Percentiles rank a stretch among this genome's conserved stretches.
Evolutionary conservation across 2,113 vertebrate genomes (phyloP).

Genomic region (Pristiophorus japonicus): DNA sequence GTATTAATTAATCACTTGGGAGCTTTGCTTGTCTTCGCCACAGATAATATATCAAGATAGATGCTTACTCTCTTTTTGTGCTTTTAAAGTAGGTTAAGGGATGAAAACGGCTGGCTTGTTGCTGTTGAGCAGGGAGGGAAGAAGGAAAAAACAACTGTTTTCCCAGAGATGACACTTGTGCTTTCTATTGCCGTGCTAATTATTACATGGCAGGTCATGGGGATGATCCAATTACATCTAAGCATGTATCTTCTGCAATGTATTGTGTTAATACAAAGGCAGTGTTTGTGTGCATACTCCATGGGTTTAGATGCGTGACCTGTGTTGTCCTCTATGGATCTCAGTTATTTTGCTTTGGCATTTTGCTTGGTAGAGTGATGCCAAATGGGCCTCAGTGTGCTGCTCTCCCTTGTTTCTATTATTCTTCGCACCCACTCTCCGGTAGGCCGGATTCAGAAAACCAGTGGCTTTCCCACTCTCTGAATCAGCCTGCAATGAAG

Average conservation of each 20-base stretch:
- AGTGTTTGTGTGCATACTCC: not conserved
- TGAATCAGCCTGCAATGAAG: not conserved
- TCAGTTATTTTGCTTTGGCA: not conserved
- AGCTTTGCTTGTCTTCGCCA: not conserved
- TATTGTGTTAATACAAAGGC: not conserved
- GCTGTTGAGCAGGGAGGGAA: not conserved
- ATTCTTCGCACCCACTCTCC: not conserved
- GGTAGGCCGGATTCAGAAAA: not conserved
- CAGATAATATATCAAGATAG: constrained; percentile 21
- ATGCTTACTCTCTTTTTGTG: not conserved
- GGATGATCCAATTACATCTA: not conserved
- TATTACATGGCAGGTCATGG: not conserved
- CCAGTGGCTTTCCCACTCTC: not conserved
- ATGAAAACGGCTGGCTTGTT: not conserved
- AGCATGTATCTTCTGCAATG: not conserved
- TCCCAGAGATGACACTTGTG: not conserved
- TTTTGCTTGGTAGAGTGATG: not conserved
- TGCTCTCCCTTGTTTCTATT: not conserved
- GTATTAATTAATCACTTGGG: constrained; percentile 31
- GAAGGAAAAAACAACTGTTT: not conserved
- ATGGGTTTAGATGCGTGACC: not conserved
- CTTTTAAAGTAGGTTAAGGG: not conserved
- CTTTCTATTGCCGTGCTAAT: not conserved
- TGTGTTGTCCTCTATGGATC: not conserved
- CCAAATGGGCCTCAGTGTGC: not conserved